phyloP scores from a whole-genome alignment of 2,888 invertebrate genomes.

The Ceraclea dissimilis region DNA sequence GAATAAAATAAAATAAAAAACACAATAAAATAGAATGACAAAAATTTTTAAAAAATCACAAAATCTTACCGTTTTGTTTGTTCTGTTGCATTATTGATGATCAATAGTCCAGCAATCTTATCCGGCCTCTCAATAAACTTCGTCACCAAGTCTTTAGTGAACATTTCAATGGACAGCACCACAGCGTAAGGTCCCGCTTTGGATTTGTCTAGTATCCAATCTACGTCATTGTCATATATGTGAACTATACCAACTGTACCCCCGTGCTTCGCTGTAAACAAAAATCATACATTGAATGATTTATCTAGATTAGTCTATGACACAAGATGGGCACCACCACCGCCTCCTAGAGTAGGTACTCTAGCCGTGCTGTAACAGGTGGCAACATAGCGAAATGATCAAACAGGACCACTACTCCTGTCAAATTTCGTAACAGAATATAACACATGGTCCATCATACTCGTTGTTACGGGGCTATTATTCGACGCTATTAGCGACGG shows the following conservation, averaged over 20 bases:
- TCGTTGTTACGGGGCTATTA: too few species aligned
- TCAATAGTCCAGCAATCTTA: conserved; percentile 59
- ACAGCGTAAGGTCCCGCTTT: conserved; percentile 71
- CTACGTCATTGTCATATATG: conserved; percentile 61
- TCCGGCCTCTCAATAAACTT: conserved; percentile 45
- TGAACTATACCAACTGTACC: conserved; percentile 85
- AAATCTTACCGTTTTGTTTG: conserved; percentile 36
- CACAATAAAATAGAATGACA: too few species aligned
- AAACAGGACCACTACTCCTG: too few species aligned
- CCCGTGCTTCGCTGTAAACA: conserved; percentile 55
- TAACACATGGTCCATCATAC: too few species aligned
- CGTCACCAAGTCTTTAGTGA: conserved; percentile 50
- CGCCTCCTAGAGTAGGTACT: too few species aligned
- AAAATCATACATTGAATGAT: conserved; percentile 4
- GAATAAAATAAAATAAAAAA: too few species aligned
- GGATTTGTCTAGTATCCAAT: conserved; percentile 68
- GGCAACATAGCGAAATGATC: too few species aligned
- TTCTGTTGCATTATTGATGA: conserved; percentile 46
- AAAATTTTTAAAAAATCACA: too few species aligned
- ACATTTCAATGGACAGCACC: conserved; percentile 56
- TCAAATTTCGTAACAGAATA: too few species aligned
- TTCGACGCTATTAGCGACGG: too few species aligned
- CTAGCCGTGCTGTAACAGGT: too few species aligned
- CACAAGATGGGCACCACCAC: too few species aligned
- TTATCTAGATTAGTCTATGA: not conserved